These are phyloP conservation scores for Pelvicachromis taeniatus DNA, from an alignment of 2,113 vertebrate genomes.

Conservation along the genomic window DNA sequence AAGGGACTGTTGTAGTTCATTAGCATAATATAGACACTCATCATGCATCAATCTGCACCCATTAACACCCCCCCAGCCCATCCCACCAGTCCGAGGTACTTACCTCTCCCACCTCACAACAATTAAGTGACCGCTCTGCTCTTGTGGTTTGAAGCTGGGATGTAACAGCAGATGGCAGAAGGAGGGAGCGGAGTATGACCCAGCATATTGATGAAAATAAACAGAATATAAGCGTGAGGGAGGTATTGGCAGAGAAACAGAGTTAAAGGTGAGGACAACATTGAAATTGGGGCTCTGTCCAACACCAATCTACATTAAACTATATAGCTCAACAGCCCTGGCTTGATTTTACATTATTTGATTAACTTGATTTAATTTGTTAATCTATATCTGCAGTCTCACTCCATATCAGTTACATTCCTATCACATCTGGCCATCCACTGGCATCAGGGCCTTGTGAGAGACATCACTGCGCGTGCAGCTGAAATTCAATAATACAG, in stretches of 20 bases:
- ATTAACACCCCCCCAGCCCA: slow-evolving; percentile 3
- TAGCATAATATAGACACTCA: slow-evolving; percentile 59
- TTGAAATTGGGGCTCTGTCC: background rate
- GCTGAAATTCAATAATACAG: slow-evolving; percentile 65
- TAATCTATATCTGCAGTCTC: slow-evolving; percentile 55
- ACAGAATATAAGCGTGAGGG: background rate
- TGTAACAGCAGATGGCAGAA: slow-evolving; percentile 49
- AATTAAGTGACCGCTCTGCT: slow-evolving; percentile 13
- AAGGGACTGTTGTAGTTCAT: slow-evolving; percentile 55
- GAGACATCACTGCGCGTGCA: background rate
- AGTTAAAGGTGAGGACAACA: background rate
- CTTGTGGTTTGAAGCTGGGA: slow-evolving; percentile 7
- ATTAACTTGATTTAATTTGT: slow-evolving; percentile 62
- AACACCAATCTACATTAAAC: background rate
- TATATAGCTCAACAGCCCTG: background rate
- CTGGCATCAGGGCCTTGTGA: slow-evolving; percentile 7
- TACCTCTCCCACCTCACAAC: slow-evolving; percentile 7
- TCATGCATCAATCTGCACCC: slow-evolving; percentile 54
- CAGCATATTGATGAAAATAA: slow-evolving; percentile 46
- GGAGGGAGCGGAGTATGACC: slow-evolving; percentile 18
- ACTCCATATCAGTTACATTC: slow-evolving; percentile 49
- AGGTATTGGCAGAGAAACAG: background rate
- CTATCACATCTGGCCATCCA: slow-evolving; percentile 54
- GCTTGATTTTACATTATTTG: slow-evolving; percentile 38
- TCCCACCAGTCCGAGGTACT: background rate